Base-by-base conservation (phyloP, 2,797 vertebrate species). In the Chrysocyon brachyurus region DNA sequence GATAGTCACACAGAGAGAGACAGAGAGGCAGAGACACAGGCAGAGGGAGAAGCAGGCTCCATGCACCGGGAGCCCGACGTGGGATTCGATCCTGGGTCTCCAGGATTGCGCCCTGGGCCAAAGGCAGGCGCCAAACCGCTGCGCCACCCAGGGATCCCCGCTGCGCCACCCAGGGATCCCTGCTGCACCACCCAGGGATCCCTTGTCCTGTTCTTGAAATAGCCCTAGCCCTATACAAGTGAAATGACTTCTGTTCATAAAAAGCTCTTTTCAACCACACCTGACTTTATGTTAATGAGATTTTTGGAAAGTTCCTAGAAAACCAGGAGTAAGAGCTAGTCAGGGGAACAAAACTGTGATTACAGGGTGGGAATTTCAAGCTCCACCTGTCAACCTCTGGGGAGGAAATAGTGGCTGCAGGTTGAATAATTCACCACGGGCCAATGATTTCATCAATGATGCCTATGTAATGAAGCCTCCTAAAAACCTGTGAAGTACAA, bases 261-360 rank as follows among this genome's bases (percentile, higher is more conserved):
- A 7, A 63, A 75, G 22, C 16, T 36, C 79, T 68, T 54, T 75
- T 84, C 54, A 68, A 85, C 40, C 5, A 15, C 12, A 54, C 21
- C 61, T 22, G 36, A 28, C 79, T 85, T 61, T 31, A 33, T 15
- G 21, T 28, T 83, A 66, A 49, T 68, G 72, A 87, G 63, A 28
- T 59, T 84, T 49, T 5, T 61, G 88, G 87, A 78, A 90, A 91
- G 57, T 46, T 86, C 66, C 73, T 82, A 87, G 66, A 94, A 82
- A 88, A 88, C 92, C 77, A 28, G 0, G 57, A n/a, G 11, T 64
- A 68, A 57, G 19, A 64, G 46, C 1, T 54, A 66, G 86, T 59
- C 77, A 82, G 19, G 86, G 85, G 66, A 82, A 73, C 64, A 40
- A 82, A n/a, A 54, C 5, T 46, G 46, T 82, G 46, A 73, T 73